Evolutionary conservation across 2,113 vertebrate genomes (phyloP), one percentile per base, ranked within the genome.

Genomic region (Phaethornis superciliosus): DNA sequence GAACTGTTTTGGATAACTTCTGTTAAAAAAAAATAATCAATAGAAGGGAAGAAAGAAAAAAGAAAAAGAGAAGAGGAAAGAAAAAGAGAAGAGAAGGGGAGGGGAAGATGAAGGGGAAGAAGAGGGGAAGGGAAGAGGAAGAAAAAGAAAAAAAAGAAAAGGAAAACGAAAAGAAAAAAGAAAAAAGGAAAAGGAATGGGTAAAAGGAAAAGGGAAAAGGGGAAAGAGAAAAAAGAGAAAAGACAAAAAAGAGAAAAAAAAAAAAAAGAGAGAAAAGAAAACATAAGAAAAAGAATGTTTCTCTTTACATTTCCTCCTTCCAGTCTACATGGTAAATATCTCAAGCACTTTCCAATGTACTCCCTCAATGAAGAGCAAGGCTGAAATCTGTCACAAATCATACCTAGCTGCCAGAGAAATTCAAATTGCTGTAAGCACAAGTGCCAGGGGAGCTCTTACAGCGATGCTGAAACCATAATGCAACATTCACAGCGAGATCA

Each of bases 321-420:
- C 91, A 94, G 21, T 97, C 90, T 97, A 90, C n/a, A 69, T 91
- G 95, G 76, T 88, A 96, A 95, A 97, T 96, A 92, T 81, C 83
- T 96, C 79, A 89, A 91, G 75, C 90, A 94, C 58, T 97, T 97
- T 94, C 95, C 86, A 93, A 71, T 91, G 40, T 95, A 96, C 69
- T 97, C 79, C 80, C 76, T 89, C 95, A 95, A 88, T 96, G 96
- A 97, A 94, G 94, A 97, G 79, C 93, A 96, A 95, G 78, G 94
- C 94, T 97, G 96, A 97, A 97, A 96, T 97, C 87, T 95, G 93
- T 94, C 97, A 97, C 98, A 98, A 98, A 98, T 98, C 98, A 97
- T 92, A 97, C 96, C 94, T 96, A 97, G 92, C 95, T 97, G 95
- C 95, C 95, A 95, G 91, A 95, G 95, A 97, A 96, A 96, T 97